Base-by-base conservation (phyloP, 2,888 invertebrate species). In the Lypha dubia region DNA sequence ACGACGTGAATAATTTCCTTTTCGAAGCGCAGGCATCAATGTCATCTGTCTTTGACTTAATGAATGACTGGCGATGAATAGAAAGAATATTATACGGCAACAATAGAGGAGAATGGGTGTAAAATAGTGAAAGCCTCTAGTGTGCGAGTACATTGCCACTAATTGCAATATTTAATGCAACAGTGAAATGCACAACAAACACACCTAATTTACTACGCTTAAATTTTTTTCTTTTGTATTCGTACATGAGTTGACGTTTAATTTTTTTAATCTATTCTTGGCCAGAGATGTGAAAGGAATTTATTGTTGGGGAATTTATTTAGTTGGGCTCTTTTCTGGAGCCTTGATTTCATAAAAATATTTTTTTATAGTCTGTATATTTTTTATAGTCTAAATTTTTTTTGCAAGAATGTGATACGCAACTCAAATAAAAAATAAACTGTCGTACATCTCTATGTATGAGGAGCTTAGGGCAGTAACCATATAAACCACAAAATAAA, bases 161-260 rank as follows among this genome's bases (percentile, higher is more conserved):
- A 76, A 71, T 76, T 62, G 71, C 60, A 71, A 73, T 56, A 49
- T 75, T 79, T 75, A 49, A 68, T 76, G 81, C 62, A 75, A 75
- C 62, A 81, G 62, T 56, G 13, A 79, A 73, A 65, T 79, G 79
- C 62, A 73, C 84, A 80, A 73, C 62, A 84, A 80, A 73, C 62
- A 84, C 84, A 80, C 76, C 76, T 80, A 80, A 77, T 80, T 80
- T 44, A 77, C 62, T 60, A 65, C 46, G 44, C 53, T 75, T 44
- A 71, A 28, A 15, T 11, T 28, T 53, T 28, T 60, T 6, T 20
- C 3, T 22, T 56, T 49, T 28, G 13, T 24, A 8, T 32, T 28
- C 46, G 56, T 65, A 32, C 15, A 51, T 58, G 46, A 79, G n/a
- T 28, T 65, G 49, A 79, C 46, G 24, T 62, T 79, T 70, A 73